Conservation (phyloP, 37 sponge, comb jelly and placozoan species). For the Halisarca cf. caerulea region DNA sequence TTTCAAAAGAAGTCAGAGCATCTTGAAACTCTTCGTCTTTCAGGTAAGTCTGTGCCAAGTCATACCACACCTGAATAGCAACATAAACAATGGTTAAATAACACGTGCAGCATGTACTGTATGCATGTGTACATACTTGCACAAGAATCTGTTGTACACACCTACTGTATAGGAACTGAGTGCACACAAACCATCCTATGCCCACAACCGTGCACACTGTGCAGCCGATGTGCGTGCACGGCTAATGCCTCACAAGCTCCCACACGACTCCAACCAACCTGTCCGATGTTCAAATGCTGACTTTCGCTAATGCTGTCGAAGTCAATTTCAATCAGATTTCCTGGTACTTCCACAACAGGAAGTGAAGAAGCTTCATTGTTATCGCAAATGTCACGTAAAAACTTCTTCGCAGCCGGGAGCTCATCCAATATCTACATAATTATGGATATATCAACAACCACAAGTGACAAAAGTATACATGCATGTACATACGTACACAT, state of each 20-base stretch:
- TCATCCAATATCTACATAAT: conserved; percentile 22
- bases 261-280: too few relatives aligned
- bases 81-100: not conserved
- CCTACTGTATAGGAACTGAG: too few relatives aligned
- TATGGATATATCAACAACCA: too few relatives aligned
- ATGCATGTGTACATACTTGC: too few relatives aligned
- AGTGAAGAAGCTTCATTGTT: not conserved
- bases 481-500: too few relatives aligned
- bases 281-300: not conserved
- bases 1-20: conserved; percentile 8
- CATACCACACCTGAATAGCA: conserved; percentile 42
- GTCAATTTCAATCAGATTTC: not conserved
- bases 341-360: not conserved
- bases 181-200: too few relatives aligned
- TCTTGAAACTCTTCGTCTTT: conserved; percentile 30
- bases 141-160: too few relatives aligned
- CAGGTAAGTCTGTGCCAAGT: conserved; percentile 52
- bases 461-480: too few relatives aligned
- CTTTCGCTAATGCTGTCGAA: not conserved
- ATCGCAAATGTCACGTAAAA: conserved; percentile 23
- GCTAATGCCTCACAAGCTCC: too few relatives aligned
- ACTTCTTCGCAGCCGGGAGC: not conserved
- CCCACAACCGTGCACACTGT: too few relatives aligned
- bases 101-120: not conserved
- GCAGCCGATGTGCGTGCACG: too few relatives aligned